Evolutionary conservation across 2,113 vertebrate genomes (phyloP).

Genomic region (Albula glossodonta): DNA sequence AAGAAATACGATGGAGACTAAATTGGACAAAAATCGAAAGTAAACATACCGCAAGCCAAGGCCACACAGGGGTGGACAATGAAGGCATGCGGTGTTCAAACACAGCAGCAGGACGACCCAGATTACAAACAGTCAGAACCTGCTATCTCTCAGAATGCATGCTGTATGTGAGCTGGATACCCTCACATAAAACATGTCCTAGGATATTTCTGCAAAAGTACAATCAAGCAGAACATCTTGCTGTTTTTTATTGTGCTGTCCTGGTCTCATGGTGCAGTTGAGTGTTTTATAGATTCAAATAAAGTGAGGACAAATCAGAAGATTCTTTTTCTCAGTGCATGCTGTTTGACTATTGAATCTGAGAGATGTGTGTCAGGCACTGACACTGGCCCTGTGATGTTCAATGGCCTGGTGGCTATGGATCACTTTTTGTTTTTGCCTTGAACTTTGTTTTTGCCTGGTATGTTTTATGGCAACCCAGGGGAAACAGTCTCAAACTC

Average conservation of each 20-base stretch:
- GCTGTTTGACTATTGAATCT: neutral
- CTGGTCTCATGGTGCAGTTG: neutral
- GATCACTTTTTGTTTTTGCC: no score
- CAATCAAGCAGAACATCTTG: neutral
- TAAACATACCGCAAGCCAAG: constrained; percentile 22
- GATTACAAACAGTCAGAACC: neutral
- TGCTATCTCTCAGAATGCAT: neutral
- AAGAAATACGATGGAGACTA: constrained; percentile 21
- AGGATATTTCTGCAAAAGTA: neutral
- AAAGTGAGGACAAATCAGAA: neutral
- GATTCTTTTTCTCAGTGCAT: neutral
- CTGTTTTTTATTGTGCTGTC: neutral
- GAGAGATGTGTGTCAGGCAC: neutral
- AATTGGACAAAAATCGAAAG: constrained; percentile 27
- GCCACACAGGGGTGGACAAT: neutral
- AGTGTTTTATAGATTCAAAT: neutral
- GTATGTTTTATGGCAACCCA: neutral
- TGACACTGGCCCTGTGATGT: neutral
- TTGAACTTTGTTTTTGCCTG: neutral
- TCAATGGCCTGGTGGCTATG: neutral
- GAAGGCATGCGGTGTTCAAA: neutral
- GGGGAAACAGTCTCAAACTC: neutral
- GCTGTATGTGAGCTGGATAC: neutral
- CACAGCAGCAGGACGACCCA: neutral
- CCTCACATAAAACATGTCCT: neutral